Percentiles rank a stretch among this genome's conserved stretches.
phyloP scores from a whole-genome alignment of 2,113 vertebrate species.

The Sprattus sprattus region DNA sequence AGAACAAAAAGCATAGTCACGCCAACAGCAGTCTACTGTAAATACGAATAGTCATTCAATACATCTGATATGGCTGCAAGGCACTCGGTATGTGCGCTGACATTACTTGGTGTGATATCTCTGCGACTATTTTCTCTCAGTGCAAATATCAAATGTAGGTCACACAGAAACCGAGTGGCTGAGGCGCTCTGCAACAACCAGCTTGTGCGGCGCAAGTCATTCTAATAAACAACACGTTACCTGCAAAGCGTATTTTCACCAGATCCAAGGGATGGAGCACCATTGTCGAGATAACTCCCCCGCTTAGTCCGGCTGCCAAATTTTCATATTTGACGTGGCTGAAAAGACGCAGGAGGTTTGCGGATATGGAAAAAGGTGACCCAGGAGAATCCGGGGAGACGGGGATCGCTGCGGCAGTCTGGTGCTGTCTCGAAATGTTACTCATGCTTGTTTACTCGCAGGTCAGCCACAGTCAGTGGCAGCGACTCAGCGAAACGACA shows the following conservation, averaged over 20 bases:
- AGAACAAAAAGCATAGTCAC: neutral
- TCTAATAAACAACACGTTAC: slow-evolving; percentile 55
- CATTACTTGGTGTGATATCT: neutral
- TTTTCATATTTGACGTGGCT: slow-evolving; percentile 77
- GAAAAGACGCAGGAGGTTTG: slow-evolving; percentile 49
- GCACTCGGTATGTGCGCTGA: neutral
- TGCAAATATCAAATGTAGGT: slow-evolving; percentile 9
- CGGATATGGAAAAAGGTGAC: slow-evolving; percentile 42
- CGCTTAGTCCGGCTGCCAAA: slow-evolving; percentile 78
- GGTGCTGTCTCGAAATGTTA: slow-evolving; percentile 32
- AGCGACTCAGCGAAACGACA: neutral
- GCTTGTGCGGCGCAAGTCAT: neutral
- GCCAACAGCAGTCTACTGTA: neutral
- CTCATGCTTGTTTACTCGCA: slow-evolving; percentile 41
- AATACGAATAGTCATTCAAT: neutral
- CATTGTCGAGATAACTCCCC: slow-evolving; percentile 79
- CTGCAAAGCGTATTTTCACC: slow-evolving; percentile 84
- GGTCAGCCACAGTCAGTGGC: slow-evolving; percentile 3
- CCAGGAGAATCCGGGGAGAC: slow-evolving; percentile 38
- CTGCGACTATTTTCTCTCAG: neutral
- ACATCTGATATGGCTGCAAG: neutral
- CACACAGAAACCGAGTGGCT: neutral
- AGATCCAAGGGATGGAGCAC: slow-evolving; percentile 83
- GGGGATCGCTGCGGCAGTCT: slow-evolving; percentile 14
- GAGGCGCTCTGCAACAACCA: neutral